A percentile compares a stretch with the other conserved stretches of the same genome.
These are phyloP conservation scores for Pygoscelis antarcticus DNA, from an alignment of 2,113 vertebrate genomes.

Conservation along the genomic window DNA sequence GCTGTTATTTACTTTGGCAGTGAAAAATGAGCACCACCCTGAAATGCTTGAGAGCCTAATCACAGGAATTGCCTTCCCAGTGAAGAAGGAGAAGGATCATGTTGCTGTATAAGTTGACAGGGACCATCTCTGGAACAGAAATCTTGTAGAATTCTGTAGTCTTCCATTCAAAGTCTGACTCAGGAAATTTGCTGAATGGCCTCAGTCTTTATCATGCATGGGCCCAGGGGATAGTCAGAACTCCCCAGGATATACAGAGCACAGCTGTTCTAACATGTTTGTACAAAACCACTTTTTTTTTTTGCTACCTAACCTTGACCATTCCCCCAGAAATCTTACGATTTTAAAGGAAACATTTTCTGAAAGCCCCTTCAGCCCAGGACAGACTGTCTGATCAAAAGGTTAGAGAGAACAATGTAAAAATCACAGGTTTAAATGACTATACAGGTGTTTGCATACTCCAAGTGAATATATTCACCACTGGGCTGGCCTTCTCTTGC, in stretches of 20 bases:
- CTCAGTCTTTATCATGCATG: not conserved
- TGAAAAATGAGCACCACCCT: constrained; percentile 17
- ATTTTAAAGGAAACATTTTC: not conserved
- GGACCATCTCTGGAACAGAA: not conserved
- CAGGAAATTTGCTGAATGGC: not conserved
- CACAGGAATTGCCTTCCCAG: not conserved
- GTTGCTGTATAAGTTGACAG: not conserved
- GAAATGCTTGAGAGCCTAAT: constrained; percentile 39
- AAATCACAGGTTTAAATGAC: not conserved
- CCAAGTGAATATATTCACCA: not conserved
- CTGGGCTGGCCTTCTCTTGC: not conserved
- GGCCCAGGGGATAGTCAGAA: not conserved
- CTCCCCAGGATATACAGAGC: not conserved
- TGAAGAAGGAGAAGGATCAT: not conserved
- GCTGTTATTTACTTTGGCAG: constrained; percentile 2
- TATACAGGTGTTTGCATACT: not conserved
- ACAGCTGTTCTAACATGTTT: not conserved
- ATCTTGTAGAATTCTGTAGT: not conserved
- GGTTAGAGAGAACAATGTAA: not conserved
- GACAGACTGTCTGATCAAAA: not conserved
- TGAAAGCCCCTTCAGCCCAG: not conserved
- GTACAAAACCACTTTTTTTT: not conserved
- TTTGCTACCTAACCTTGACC: not conserved
- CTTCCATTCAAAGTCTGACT: not conserved
- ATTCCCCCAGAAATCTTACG: not conserved